Evolutionary conservation across 2,888 invertebrate genomes (phyloP), one percentile per base, ranked within the genome.

Genomic region (Amblyjoppa fuscipennis): DNA sequence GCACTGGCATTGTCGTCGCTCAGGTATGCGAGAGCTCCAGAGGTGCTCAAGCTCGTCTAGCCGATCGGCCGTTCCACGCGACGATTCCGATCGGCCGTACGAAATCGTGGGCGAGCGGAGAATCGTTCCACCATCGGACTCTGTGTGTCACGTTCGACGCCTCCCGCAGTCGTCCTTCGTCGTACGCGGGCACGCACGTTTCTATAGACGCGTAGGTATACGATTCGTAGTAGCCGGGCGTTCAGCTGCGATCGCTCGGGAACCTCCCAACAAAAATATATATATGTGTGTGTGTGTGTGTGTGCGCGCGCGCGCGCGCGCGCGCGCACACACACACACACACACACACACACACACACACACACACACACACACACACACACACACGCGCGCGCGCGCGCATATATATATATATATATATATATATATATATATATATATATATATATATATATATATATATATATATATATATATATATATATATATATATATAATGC

Each of bases 1-100:
- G 84, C 87, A 86, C 83, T 88, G 87, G 87, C 88, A 88, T 87
- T 88, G 89, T 90, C 89, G 91, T 89, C 89, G 91, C 85, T 90
- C 91, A 91, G 92, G 90, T 90, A 91, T 91, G 90, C 88, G 64
- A 83, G 64, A 83, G 79, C 83, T 82, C 34, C 85, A 86, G 87
- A 87, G 89, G 86, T 82, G 85, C 88, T 88, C 86, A 76, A 49
- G 84, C 84, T 79, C 78, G 41, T 69, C n/a, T 70, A 49, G 76
- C 78, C 71, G 68, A 59, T 64, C 34, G 28, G 28, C 38, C 38
- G 51, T 45, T 76, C 53, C 49, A 59, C 66, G 34, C 64, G 34
- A 34, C 16, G 5, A 13, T 34, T 64, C 34, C 31, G 34, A 9
- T 16, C 31, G 64, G 11, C 28, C 64, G 51, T 49, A 76, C 66